Conservation (phyloP, 2,113 vertebrate genomes). For the Murina feae region DNA sequence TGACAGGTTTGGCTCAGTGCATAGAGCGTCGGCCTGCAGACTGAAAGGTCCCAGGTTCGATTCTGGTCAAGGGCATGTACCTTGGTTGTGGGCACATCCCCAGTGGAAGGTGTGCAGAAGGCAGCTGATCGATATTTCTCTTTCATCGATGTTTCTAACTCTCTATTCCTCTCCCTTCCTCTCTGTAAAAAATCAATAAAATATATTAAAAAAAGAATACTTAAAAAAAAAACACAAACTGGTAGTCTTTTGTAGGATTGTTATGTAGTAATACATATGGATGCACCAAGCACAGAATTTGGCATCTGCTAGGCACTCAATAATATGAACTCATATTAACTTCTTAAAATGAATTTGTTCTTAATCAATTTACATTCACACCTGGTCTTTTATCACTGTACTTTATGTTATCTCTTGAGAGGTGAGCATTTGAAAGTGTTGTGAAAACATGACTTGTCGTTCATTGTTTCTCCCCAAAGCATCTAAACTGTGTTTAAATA, state of each 20-base stretch:
- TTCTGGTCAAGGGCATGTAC: no score
- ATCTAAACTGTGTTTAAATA: conserved; percentile 5
- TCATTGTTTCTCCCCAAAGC: neutral
- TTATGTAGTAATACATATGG: neutral
- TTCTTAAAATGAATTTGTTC: conserved; percentile 21
- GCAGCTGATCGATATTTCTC: no score
- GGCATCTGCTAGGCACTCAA: neutral
- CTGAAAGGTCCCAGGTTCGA: no score
- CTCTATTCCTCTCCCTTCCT: no score
- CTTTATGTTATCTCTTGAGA: conserved; percentile 9
- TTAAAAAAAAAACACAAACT: no score
- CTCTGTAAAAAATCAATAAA: no score
- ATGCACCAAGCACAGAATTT: neutral
- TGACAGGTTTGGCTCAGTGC: no score
- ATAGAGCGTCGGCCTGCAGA: no score
- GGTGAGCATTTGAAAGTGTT: neutral
- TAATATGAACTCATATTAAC: neutral
- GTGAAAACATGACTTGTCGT: neutral
- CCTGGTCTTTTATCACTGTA: neutral
- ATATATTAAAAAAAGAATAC: no score
- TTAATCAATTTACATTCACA: neutral
- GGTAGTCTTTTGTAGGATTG: neutral
- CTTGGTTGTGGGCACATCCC: no score
- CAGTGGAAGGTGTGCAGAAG: no score
- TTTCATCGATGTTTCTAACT: no score